Conservation (phyloP, 2,113 vertebrate genomes). For the Lagopus leucura region DNA sequence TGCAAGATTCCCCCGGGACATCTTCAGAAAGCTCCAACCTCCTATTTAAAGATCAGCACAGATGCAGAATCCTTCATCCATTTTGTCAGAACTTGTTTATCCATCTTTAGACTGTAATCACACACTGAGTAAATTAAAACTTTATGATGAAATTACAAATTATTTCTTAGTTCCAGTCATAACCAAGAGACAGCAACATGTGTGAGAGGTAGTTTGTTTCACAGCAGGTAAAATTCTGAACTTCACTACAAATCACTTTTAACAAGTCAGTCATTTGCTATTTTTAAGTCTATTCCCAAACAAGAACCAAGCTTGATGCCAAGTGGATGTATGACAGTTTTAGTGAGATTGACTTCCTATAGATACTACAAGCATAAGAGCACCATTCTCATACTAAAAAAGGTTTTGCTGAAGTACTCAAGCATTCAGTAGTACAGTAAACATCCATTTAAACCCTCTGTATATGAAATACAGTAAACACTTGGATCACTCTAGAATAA, state of each 20-base stretch:
- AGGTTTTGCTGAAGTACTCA: background rate
- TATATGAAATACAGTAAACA: background rate
- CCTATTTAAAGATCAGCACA: background rate
- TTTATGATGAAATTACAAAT: background rate
- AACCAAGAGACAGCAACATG: background rate
- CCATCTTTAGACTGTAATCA: background rate
- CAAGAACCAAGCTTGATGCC: background rate
- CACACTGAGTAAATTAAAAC: background rate
- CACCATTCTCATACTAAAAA: background rate
- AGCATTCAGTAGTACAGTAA: background rate
- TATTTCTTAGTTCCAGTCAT: background rate
- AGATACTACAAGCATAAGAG: background rate
- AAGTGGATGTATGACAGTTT: background rate
- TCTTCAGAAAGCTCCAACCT: background rate
- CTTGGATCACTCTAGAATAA: background rate
- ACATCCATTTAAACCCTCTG: background rate
- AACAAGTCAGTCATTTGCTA: background rate
- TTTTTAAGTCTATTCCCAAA: background rate
- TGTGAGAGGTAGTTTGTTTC: background rate
- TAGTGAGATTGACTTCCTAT: background rate
- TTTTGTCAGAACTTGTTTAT: background rate
- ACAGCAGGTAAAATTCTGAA: background rate
- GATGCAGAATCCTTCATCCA: background rate
- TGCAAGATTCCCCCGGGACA: background rate
- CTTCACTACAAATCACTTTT: background rate